Evolutionary conservation across 2,888 invertebrate genomes (phyloP).

Genomic region (Mythimna loreyi): DNA sequence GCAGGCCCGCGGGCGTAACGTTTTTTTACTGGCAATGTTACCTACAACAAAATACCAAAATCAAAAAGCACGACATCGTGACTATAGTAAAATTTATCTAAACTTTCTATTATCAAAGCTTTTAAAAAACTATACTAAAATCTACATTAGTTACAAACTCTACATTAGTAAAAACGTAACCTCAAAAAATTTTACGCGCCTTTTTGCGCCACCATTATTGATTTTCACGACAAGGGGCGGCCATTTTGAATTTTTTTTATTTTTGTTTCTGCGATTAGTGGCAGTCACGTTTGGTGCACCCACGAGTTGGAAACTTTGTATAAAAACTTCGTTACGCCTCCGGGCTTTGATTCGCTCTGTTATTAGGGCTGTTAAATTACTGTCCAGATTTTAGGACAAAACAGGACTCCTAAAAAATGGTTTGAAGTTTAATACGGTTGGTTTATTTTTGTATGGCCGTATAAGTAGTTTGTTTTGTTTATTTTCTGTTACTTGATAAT

Average conservation of each 20-base stretch:
- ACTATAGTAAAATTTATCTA: not conserved
- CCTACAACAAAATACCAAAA: not conserved
- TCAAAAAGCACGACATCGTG: constrained; percentile 13
- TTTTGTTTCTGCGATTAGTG: constrained; percentile 56
- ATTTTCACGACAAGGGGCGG: constrained; percentile 48
- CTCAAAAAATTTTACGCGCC: constrained; percentile 31
- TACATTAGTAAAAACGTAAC: constrained; percentile 38
- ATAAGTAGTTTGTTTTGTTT: not conserved
- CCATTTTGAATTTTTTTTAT: constrained; percentile 58
- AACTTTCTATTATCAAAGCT: constrained; percentile 25
- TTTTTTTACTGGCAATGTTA: not conserved
- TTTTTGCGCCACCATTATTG: constrained; percentile 59
- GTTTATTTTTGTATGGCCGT: not conserved
- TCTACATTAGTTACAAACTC: not conserved
- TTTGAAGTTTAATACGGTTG: not conserved
- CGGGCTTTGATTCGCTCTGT: constrained; percentile 48
- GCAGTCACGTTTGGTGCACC: constrained; percentile 63
- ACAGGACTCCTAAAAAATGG: not conserved
- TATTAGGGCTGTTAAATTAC: constrained; percentile 42
- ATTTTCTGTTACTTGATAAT: too few species aligned
- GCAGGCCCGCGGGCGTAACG: too few species aligned
- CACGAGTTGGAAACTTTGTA: constrained; percentile 55
- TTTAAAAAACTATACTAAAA: not conserved
- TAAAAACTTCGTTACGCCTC: constrained; percentile 54
- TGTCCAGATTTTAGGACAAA: constrained; percentile 16